Percentiles rank a stretch among this genome's conserved stretches.
Evolutionary conservation across 2,797 vertebrate genomes (phyloP).

Genomic region (Falco berigora): DNA sequence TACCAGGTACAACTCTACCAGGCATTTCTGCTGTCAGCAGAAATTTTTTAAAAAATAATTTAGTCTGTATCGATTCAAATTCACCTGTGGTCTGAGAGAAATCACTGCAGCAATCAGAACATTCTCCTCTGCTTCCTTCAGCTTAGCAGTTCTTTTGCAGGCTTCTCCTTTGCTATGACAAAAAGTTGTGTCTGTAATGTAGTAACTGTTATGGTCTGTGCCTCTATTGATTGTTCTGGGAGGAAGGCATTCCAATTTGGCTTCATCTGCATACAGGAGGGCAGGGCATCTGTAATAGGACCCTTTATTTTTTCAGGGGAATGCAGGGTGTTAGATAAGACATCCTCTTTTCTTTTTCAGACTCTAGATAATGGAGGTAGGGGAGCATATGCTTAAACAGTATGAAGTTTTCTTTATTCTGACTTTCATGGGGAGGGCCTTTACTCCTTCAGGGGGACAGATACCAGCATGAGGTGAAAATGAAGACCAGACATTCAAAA

Average conservation of each 20-base stretch:
- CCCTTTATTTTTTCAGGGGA: background rate
- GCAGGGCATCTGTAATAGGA: background rate
- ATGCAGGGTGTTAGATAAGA: background rate
- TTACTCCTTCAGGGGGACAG: background rate
- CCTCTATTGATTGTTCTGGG: background rate
- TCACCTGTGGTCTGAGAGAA: background rate
- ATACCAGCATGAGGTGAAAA: background rate
- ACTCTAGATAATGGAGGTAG: background rate
- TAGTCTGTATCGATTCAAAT: background rate
- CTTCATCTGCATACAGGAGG: background rate
- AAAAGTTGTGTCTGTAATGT: background rate
- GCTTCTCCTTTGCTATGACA: background rate
- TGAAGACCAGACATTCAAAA: background rate
- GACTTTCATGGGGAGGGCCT: background rate
- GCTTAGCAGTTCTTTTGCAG: background rate
- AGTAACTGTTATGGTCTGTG: background rate
- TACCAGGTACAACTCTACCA: background rate
- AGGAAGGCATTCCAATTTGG: background rate
- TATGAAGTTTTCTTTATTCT: background rate
- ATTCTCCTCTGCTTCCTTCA: background rate
- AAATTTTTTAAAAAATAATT: background rate
- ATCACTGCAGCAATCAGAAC: background rate
- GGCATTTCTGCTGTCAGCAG: background rate
- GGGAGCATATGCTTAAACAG: background rate
- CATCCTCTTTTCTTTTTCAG: background rate